Percentiles rank a stretch among this genome's conserved stretches.
phyloP scores from a whole-genome alignment of 2,113 vertebrate genomes.

The Sardina pilchardus region DNA sequence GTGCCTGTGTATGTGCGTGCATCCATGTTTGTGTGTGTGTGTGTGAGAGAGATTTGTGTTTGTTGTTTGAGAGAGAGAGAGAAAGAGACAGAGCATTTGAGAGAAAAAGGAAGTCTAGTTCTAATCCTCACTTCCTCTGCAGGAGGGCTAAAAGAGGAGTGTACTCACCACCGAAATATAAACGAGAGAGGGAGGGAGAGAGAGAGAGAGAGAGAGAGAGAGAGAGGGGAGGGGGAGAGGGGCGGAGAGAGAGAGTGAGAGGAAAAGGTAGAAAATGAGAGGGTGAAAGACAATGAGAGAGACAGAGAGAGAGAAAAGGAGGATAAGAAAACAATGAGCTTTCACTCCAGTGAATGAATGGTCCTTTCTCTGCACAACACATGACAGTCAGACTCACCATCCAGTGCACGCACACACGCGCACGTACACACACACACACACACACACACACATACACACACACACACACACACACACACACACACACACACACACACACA shows the following conservation, averaged over 20 bases:
- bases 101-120: conserved; percentile 12
- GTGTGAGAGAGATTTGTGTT: neutral
- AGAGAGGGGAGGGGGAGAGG: neutral
- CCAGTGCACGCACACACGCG: neutral
- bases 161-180: neutral
- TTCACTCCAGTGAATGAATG: too few species aligned
- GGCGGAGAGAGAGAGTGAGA: neutral
- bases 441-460: neutral
- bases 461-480: too few species aligned
- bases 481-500: too few species aligned
- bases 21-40: neutral
- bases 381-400: too few species aligned
- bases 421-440: neutral
- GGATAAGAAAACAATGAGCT: neutral
- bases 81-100: neutral
- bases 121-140: neutral
- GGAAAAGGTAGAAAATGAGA: neutral
- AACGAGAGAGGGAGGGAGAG: neutral
- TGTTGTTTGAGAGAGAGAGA: neutral
- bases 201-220: neutral
- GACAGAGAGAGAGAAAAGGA: neutral
- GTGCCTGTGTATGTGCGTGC: neutral
- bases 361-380: too few species aligned
- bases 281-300: neutral
- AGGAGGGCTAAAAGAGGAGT: neutral